phyloP scores from a whole-genome alignment of 2,113 vertebrate species.

The Nesoenas mayeri region DNA sequence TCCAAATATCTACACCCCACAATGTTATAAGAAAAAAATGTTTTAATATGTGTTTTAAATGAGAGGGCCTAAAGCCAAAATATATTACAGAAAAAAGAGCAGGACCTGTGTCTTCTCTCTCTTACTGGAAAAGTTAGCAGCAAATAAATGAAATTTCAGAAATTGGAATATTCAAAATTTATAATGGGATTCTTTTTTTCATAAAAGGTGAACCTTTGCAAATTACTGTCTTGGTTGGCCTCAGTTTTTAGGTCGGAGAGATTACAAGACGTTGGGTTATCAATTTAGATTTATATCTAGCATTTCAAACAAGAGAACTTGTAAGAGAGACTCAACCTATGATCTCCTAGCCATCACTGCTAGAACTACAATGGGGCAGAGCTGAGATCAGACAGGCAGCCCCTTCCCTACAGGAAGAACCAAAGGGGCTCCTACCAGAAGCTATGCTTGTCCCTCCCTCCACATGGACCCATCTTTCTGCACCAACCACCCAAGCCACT shows the following conservation, averaged over 20 bases:
- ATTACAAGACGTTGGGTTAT: not conserved
- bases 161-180: not conserved
- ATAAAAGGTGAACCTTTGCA: not conserved
- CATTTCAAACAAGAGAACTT: not conserved
- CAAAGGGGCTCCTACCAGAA: not conserved
- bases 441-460: not conserved
- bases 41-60: not conserved
- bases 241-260: not conserved
- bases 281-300: not conserved
- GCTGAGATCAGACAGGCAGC: not conserved
- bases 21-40: not conserved
- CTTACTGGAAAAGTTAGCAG: not conserved
- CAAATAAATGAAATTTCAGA: not conserved
- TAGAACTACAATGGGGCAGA: not conserved
- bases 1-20: not conserved
- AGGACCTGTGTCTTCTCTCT: not conserved
- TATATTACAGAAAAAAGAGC: not conserved
- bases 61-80: not conserved
- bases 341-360: not conserved
- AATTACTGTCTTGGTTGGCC: not conserved
- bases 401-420: accelerated
- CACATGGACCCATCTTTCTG: not conserved
- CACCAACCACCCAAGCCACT: not conserved
- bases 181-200: not conserved
- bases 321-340: not conserved